A percentile compares a stretch with the other conserved stretches of the same genome.
Conservation (phyloP, 2,797 vertebrate genomes). For the Lacerta agilis region DNA sequence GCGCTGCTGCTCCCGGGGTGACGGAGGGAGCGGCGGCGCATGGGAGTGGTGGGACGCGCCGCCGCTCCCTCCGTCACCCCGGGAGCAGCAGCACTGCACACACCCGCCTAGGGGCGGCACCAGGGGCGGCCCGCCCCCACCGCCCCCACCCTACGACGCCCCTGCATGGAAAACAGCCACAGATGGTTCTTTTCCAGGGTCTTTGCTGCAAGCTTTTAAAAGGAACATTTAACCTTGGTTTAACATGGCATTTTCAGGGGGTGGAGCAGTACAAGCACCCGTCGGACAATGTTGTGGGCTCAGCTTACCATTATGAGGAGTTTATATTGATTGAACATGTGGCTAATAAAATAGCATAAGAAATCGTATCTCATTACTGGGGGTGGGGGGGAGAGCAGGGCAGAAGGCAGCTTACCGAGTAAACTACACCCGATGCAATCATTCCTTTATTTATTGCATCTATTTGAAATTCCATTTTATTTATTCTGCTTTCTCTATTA, state of each 20-base stretch:
- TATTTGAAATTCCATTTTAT: conserved; percentile 41
- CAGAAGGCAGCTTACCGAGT: not conserved
- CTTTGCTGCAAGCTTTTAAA: conserved; percentile 51
- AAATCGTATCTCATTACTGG: conserved; percentile 53
- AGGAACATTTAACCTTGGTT: conserved; percentile 62
- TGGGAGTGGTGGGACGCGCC: no score
- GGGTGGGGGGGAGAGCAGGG: not conserved
- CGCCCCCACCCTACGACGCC: no score
- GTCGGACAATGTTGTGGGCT: conserved; percentile 40
- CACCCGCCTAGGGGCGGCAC: no score
- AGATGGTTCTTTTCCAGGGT: conserved; percentile 40
- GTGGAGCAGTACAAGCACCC: conserved; percentile 54
- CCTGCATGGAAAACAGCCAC: conserved; percentile 18
- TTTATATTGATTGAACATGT: conserved; percentile 57
- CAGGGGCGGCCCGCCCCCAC: no score
- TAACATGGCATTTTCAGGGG: conserved; percentile 45
- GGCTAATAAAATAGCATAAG: conserved; percentile 54
- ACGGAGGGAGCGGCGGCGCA: no score
- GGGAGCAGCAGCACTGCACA: no score
- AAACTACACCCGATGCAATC: conserved; percentile 39
- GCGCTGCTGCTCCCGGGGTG: no score
- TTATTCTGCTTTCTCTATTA: conserved; percentile 36
- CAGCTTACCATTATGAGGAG: conserved; percentile 45
- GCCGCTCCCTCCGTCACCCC: no score
- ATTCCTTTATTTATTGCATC: conserved; percentile 47